Evolutionary conservation across 2,888 invertebrate species (phyloP), one percentile per base, ranked within the genome.

Genomic region (Rugalucina vietnamica): DNA sequence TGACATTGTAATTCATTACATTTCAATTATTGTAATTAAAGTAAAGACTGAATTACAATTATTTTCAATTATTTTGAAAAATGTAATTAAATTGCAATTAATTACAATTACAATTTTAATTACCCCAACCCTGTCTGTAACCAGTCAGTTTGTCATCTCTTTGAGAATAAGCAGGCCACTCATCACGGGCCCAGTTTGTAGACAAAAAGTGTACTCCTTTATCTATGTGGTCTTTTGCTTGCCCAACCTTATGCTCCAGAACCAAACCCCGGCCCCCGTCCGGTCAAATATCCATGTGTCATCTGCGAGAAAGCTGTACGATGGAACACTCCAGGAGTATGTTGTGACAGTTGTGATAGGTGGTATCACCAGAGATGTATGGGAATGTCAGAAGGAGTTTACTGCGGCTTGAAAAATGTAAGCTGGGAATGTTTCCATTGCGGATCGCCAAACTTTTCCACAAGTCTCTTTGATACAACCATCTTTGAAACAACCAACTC

Each of bases 351-450:
- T 1, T 76, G 76, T 76, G 76, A 76, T 24, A 37, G 29, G 37
- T 76, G 69, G 76, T 76, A 65, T 4, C 76, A 76, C 29, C 76
- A 76, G 57, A 18, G 18, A 8, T 76, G 76, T 12, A 36, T 76
- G 43, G 76, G 60, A 2, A 65, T 76, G 39, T 39, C 37, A 21
- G 65, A 76, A 39, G 71, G 36, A 39, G 39, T 71, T 10, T 71
- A 39, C 71, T 8, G n/a, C 14, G 71, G n/a, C 3, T 21, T 36
- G 18, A 36, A 36, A 39, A 71, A 37, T 36, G 37, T 71, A 39
- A 71, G 71, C 71, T 71, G 71, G 71, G 34, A 71, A 36, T 71
- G 71, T 12, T 36, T 71, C 39, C 71, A 71, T 24, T 71, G 71
- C 37, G 71, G 71, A 4, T n/a, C 36, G 36, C 71, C 71, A 14